Conservation (phyloP, 2,888 invertebrate species). For the Laothoe populi region DNA sequence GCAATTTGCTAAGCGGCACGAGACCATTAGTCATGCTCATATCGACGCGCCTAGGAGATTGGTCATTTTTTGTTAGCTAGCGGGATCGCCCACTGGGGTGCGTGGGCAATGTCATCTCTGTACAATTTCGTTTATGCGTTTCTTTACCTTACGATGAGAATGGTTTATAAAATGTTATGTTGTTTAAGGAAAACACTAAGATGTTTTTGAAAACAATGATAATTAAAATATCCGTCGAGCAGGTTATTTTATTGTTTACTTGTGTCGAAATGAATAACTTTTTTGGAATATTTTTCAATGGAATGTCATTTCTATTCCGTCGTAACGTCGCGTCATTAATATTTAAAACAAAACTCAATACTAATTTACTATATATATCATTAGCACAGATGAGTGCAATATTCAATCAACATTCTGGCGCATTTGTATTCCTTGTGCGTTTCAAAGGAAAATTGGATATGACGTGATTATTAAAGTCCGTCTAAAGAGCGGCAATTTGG, state of each 20-base stretch:
- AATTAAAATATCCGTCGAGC: slow-evolving; percentile 10
- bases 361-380: slow-evolving; percentile 8
- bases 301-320: too few relatives aligned
- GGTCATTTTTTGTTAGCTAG: slow-evolving; percentile 75
- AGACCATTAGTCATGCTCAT: slow-evolving; percentile 78
- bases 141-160: slow-evolving; percentile 8
- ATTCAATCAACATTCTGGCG: slow-evolving; percentile 62
- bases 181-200: not conserved
- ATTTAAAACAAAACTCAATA: not conserved
- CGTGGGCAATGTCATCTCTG: slow-evolving; percentile 43
- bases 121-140: slow-evolving; percentile 22
- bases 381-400: slow-evolving; percentile 46
- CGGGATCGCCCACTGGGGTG: slow-evolving; percentile 63
- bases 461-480: slow-evolving; percentile 80
- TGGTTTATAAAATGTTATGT: slow-evolving; percentile 15
- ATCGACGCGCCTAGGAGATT: slow-evolving; percentile 71
- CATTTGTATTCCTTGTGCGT: slow-evolving; percentile 71
- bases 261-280: too few relatives aligned
- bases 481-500: slow-evolving; percentile 80
- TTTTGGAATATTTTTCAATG: not conserved
- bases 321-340: too few relatives aligned
- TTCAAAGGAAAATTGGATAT: slow-evolving; percentile 77
- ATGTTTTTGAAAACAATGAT: slow-evolving; percentile 2
- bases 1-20: slow-evolving; percentile 76
- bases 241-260: not conserved